Conservation (phyloP, 2,888 invertebrate species). For the Malthinus flaveolus region DNA sequence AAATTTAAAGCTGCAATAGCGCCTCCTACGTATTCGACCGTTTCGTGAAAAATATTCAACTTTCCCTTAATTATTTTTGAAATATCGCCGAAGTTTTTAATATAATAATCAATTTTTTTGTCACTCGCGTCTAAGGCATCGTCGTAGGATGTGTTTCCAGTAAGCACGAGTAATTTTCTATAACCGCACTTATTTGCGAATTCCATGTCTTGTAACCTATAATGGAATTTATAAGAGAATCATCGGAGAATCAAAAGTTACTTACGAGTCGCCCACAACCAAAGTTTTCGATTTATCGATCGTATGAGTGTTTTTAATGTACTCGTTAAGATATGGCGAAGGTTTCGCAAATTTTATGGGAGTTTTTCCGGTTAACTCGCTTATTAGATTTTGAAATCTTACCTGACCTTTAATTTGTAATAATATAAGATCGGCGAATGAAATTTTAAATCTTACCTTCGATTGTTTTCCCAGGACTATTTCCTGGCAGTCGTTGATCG, state of each 20-base stretch:
- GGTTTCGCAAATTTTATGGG: not conserved
- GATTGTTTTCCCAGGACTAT: not conserved
- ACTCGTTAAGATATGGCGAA: not conserved
- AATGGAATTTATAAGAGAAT: not conserved
- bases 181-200: not conserved
- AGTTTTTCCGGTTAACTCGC: not conserved
- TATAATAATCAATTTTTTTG: not conserved
- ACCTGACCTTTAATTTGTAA: not conserved
- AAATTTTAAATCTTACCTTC: not conserved
- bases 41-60: not conserved
- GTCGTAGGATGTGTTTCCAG: not conserved
- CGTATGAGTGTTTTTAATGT: not conserved
- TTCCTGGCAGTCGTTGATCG: not conserved
- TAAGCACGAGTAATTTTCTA: not conserved
- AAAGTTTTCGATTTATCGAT: not conserved
- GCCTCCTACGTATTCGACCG: not conserved
- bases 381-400: not conserved
- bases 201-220: not conserved
- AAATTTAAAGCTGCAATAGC: not conserved
- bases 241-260: too few relatives aligned
- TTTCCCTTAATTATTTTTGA: not conserved
- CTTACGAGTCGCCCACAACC: constrained; percentile 1
- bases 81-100: not conserved
- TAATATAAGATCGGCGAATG: too few relatives aligned
- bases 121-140: not conserved